Base-by-base conservation (phyloP, 1,140 invertebrate species). In the Drosophila fuyamai region DNA sequence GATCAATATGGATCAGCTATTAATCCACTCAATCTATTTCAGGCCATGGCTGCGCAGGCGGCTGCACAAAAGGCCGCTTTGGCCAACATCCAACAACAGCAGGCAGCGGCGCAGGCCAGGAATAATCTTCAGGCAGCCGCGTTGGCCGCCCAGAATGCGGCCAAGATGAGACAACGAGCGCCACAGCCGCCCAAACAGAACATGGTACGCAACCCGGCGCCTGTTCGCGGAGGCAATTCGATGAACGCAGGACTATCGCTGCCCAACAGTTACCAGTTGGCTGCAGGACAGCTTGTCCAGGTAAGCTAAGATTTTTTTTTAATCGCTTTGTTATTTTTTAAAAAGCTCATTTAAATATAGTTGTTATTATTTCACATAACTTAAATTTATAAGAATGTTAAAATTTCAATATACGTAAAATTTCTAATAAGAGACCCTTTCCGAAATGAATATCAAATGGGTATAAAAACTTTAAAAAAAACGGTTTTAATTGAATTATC, bases 21-120 rank as follows among this genome's bases (percentile, higher is more conserved):
- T 41, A 44, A 44, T 51, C 18, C n/a, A 1, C 5, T 36, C 16
- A 14, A 16, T 55, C 27, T 7, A 4, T 67, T 50, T 4, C 23
- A 92, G 92, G 92, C 92, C 1, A 92, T 92, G 92, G 92, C 92
- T 12, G 92, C 92, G 3, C 92, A 92, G 59, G 91, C 91, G 40
- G 91, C 89, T 14, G 92, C 92, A 8, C 92, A 92, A 57, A 92
- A 92, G 77, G 92, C 85, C 23, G 90, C 91, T 6, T 12, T 92
- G 62, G 91, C 92, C 35, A 85, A 90, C 5, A 92, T 91, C 46
- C 91, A 91, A 55, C 90, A 86, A 50, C 92, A 92, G 57, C 89
- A 92, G 57, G 90, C 86, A 13, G 76, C 77, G 43, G 76, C 68
- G 5, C 88, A 91, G 51, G 91, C 91, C 2, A 79, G 91, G n/a